These are phyloP conservation scores for Neria commutata DNA, from an alignment of 2,888 invertebrate species.

Conservation along the genomic window DNA sequence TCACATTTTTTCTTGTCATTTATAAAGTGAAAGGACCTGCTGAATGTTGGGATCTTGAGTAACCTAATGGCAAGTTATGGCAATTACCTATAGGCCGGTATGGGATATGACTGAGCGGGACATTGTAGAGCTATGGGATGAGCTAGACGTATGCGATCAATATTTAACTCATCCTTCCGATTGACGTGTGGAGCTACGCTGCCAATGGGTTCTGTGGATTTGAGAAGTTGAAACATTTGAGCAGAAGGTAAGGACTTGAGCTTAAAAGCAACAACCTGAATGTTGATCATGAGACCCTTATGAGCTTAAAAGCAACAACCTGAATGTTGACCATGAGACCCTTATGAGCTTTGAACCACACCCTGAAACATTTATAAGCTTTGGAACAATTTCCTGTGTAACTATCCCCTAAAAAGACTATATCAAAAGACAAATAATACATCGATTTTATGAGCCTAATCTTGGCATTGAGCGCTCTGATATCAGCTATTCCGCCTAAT, in stretches of 20 bases:
- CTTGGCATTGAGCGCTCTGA: background rate
- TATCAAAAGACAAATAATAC: background rate
- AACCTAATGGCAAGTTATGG: background rate
- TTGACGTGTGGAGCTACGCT: constrained; percentile 70
- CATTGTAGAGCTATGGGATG: constrained; percentile 70
- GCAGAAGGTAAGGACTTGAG: no score
- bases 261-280: background rate
- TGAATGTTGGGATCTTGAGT: constrained; percentile 31
- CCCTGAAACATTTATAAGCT: no score
- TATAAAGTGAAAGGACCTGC: no score
- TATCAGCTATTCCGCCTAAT: no score
- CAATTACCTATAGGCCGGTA: constrained; percentile 78
- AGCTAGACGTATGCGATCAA: constrained; percentile 43
- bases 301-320: background rate
- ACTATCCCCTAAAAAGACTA: background rate
- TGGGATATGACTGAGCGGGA: constrained; percentile 77
- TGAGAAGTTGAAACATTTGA: background rate
- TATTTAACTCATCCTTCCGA: constrained; percentile 61
- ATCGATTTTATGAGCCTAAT: no score
- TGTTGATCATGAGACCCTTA: background rate
- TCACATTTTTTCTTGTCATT: no score
- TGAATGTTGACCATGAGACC: background rate
- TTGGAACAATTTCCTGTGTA: no score
- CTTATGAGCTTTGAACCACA: constrained; percentile 10
- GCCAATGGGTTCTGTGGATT: constrained; percentile 64